Conservation (phyloP, 2,113 vertebrate species). For the Corythoichthys haematopterus region DNA sequence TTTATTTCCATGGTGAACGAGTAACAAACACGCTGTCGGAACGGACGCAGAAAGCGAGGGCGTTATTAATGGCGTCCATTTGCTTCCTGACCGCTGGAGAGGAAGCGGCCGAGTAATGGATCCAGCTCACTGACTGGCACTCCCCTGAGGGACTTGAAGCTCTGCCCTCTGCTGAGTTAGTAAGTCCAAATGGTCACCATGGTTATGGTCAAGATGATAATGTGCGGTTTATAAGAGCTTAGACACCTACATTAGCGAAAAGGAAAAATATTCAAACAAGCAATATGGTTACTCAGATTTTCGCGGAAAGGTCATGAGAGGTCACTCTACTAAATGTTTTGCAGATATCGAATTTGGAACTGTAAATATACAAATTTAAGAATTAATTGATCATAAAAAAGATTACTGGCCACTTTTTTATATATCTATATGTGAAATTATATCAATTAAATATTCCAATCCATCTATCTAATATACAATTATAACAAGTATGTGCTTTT, state of each 20-base stretch:
- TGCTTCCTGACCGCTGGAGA: conserved; percentile 45
- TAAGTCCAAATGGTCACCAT: conserved; percentile 16
- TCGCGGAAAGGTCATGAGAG: neutral
- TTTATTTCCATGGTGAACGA: neutral
- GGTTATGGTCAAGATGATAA: neutral
- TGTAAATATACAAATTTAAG: too few species aligned
- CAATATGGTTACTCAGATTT: neutral
- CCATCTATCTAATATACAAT: too few species aligned
- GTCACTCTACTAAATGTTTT: neutral
- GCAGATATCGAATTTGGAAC: too few species aligned
- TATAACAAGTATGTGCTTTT: too few species aligned
- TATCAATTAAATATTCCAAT: too few species aligned
- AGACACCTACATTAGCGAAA: neutral
- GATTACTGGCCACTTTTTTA: too few species aligned
- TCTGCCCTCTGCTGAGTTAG: conserved; percentile 6
- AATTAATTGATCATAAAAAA: too few species aligned
- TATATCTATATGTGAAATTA: too few species aligned
- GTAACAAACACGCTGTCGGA: neutral
- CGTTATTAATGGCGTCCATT: conserved; percentile 63
- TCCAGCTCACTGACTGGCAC: conserved; percentile 12
- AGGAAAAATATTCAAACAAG: neutral
- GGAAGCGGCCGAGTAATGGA: conserved; percentile 59
- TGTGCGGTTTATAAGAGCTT: neutral
- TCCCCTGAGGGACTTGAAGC: neutral
- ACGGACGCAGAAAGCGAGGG: conserved; percentile 1